Evolutionary conservation across 53 echinoderm and acorn worm species (phyloP).

Genomic region (Apostichopus leukothele): DNA sequence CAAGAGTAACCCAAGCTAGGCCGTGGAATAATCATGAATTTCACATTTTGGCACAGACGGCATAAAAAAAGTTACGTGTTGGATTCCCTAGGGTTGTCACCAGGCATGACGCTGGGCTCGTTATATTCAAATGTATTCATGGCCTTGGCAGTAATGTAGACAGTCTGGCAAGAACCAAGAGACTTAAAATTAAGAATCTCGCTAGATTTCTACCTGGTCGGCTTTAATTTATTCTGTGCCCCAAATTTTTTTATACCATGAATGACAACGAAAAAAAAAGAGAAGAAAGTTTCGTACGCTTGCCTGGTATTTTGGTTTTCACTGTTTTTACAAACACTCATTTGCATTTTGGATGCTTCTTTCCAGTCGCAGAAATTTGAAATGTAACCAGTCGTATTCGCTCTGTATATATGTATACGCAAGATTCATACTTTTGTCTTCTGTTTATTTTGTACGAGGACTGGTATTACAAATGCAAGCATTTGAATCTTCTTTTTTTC

Average conservation of each 20-base stretch:
- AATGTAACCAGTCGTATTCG: not conserved
- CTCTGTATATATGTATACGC: not conserved
- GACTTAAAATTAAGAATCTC: constrained; percentile 26
- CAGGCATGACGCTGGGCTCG: constrained; percentile 27
- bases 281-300: not conserved
- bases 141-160: constrained; percentile 48
- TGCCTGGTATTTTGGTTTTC: not conserved
- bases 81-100: constrained; percentile 29
- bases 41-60: constrained; percentile 36
- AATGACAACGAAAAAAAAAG: not conserved
- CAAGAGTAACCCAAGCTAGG: constrained; percentile 37
- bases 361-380: not conserved
- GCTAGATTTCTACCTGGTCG: constrained; percentile 30
- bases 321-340: constrained; percentile 10
- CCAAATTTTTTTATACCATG: constrained; percentile 27
- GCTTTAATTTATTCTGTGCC: constrained; percentile 38
- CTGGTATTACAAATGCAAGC: too few relatives aligned
- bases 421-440: not conserved
- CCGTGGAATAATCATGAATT: constrained; percentile 42
- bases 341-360: not conserved
- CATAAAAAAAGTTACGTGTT: constrained; percentile 27
- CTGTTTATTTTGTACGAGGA: not conserved
- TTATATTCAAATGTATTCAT: constrained; percentile 50
- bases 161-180: constrained; percentile 18
- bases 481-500: too few relatives aligned